Base-by-base conservation (phyloP, 1,140 invertebrate species). In the Lerema accius region DNA sequence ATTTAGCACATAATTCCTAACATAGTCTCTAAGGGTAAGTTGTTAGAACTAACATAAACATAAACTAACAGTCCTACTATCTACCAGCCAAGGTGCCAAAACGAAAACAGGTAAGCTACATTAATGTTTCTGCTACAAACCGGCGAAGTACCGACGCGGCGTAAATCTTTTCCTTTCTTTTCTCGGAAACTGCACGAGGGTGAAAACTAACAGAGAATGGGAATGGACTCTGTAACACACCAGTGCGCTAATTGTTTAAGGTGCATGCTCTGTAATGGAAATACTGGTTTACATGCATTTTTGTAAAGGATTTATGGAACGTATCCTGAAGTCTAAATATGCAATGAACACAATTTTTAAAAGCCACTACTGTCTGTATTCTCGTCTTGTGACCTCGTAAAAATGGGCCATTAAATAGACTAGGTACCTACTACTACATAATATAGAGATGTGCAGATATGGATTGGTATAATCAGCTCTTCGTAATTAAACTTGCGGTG, bases 101-200 rank as follows among this genome's bases (percentile, higher is more conserved):
- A 50, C 46, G 28, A 35, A 50, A 50, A 50, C 23, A 15, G 37
- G 40, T 45, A 58, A 32, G 15, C n/a, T 45, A 58, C 45, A 62
- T 37, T 55, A 55, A 46, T 51, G 48, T 70, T 60, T 59, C 55
- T 42, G 35, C 35, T 58, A 46, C 55, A 58, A 58, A 46, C 55
- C 15, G 61, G n/a, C n/a, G 65, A 67, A 64, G 69, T 65, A 67
- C 73, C 73, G 73, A 78, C 76, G 72, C 68, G 61, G 63, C 76
- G 71, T 73, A 76, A 74, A 74, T 74, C 71, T 76, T 76, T 76
- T 73, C 61, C 64, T 74, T 73, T 68, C 63, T 81, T 81, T 81
- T 73, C 68, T 61, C 56, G 67, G 61, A 67, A 76, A 73, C 64
- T 73, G 74, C 73, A 77, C 67, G 71, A 68, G 71, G 70, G 73